Base-by-base conservation (phyloP, 2,888 invertebrate species). In the Blera fallax region DNA sequence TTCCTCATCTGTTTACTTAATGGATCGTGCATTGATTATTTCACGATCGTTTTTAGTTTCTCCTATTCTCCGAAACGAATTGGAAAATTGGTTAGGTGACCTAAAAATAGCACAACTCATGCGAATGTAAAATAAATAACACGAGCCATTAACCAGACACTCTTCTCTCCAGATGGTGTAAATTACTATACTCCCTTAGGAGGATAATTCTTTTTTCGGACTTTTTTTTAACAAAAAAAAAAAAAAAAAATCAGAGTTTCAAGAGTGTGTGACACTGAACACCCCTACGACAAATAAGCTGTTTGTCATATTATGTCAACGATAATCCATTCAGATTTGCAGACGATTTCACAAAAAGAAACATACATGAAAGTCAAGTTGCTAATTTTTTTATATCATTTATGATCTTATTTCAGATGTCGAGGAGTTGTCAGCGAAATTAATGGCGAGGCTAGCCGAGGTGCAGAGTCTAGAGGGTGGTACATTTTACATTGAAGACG, bases 361-460 rank as follows among this genome's bases (percentile, higher is more conserved):
- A 43, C 48, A 65, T 64, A 64, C 45, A 56, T 11, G 69, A 60
- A 81, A 64, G 62, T 77, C 64, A 77, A 65, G 67, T 56, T 87
- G 70, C 72, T 52, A 65, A 72, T 72, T 34, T 72, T 21, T 73
- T 78, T 64, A 73, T 64, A 50, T 83, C 21, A 64, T 64, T 83
- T 83, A 32, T 54, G 58, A 58, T 77, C 54, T 85, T 54, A 50
- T 90, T 90, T 37, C 89, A 92, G 92, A 92, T 91, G 92, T 92
- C 87, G 92, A 92, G 89, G 92, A 92, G 88, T 89, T 92, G 89
- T 92, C 92, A 88, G 92, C 92, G 37, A 92, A 92, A 88, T 89
- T 92, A 87, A 92, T 92, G 92, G 92, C 92, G 74, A 91, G 91
- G 88, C 89, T 92, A 87, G 92, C 92, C 40, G 91, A 92, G 88